Percentiles rank a stretch among this genome's conserved stretches.
Evolutionary conservation across 53 echinoderm and acorn worm species (phyloP).

Genomic region (Paracentrotus lividus): DNA sequence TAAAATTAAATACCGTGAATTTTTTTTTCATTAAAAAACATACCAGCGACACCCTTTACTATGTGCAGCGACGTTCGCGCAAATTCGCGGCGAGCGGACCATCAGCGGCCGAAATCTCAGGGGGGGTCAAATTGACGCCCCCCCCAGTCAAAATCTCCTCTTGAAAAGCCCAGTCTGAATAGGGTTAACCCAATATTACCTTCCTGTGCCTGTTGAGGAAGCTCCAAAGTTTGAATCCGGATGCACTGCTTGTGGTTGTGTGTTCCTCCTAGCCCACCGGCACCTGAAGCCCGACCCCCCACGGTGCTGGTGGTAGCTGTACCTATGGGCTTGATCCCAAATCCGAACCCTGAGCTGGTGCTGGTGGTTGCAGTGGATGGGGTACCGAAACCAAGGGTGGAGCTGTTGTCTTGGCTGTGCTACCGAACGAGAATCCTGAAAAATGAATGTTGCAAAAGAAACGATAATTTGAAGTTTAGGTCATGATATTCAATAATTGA

Average conservation of each 20-base stretch:
- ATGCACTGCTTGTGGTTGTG: slow-evolving; percentile 61
- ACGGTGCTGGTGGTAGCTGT: slow-evolving; percentile 79
- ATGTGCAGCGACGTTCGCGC: no score
- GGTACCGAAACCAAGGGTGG: slow-evolving; percentile 56
- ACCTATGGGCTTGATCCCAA: slow-evolving; percentile 72
- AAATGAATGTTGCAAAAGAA: no score
- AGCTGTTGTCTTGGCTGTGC: slow-evolving; percentile 57
- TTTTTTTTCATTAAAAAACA: no score
- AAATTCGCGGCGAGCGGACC: no score
- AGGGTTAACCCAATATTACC: slow-evolving; percentile 16
- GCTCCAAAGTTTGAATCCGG: slow-evolving; percentile 84
- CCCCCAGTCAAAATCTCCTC: no score
- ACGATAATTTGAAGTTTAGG: no score
- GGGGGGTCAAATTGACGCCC: no score
- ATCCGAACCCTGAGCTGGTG: slow-evolving; percentile 10
- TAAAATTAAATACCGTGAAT: no score
- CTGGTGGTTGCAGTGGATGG: slow-evolving; percentile 46
- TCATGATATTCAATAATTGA: no score
- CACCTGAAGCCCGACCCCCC: slow-evolving; percentile 75
- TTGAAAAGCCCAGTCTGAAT: no score
- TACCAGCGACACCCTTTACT: no score
- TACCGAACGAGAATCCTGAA: slow-evolving; percentile 60
- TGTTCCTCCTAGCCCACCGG: slow-evolving; percentile 32
- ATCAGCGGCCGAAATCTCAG: no score
- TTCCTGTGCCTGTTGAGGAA: slow-evolving; percentile 52